A percentile compares a stretch with the other conserved stretches of the same genome.
Conservation (phyloP, 2,888 invertebrate genomes). For the Panopea generosa region DNA sequence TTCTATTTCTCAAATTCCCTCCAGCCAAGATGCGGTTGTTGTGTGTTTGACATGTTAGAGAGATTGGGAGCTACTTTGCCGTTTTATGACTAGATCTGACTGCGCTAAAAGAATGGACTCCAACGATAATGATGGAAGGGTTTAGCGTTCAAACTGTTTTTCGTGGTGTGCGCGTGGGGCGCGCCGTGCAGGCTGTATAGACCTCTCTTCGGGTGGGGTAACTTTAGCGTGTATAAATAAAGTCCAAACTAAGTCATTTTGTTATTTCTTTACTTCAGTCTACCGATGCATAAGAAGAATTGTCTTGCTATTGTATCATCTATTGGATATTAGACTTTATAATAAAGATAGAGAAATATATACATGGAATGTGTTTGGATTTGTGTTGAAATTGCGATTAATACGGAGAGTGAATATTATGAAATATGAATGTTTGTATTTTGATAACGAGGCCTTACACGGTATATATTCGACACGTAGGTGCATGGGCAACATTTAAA, state of each 20-base stretch:
- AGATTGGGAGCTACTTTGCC: conserved; percentile 12
- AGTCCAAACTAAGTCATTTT: conserved; percentile 25
- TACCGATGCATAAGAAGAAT: not conserved
- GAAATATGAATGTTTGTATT: no score
- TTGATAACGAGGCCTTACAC: no score
- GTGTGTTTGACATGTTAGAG: conserved; percentile 34
- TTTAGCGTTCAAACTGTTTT: conserved; percentile 37
- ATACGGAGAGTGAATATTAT: no score
- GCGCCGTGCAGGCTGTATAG: conserved; percentile 30
- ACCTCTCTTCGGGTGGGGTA: conserved; percentile 42
- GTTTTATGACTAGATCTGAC: conserved; percentile 15
- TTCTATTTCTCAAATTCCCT: conserved; percentile 25
- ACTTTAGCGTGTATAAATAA: conserved; percentile 53
- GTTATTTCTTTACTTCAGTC: conserved; percentile 25
- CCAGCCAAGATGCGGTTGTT: conserved; percentile 15
- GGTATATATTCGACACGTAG: no score
- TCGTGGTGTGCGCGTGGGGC: conserved; percentile 37
- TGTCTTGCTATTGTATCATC: no score
- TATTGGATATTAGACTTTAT: no score
- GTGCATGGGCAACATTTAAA: no score
- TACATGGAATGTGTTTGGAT: no score
- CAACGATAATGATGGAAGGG: conserved; percentile 28
- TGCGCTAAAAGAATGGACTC: conserved; percentile 26
- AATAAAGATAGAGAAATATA: no score
- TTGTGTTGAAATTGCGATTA: no score